Conservation (phyloP, 2,888 invertebrate species). For the Xanthorhoe designata region DNA sequence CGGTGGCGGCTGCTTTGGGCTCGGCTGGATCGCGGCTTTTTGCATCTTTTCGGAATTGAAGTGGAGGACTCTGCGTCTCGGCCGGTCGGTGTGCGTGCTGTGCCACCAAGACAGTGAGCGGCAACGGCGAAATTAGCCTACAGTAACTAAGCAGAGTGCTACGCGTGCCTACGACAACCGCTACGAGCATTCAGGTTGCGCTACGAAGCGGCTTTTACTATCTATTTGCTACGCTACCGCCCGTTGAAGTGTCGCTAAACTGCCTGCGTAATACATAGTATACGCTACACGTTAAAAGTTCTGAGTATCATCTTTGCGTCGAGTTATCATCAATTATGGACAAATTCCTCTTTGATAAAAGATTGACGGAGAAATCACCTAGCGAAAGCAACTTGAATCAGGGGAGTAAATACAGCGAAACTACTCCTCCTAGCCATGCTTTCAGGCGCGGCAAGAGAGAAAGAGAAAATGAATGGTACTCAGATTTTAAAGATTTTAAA, state of each 20-base stretch:
- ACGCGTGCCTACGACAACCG: background rate
- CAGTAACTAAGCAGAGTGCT: background rate
- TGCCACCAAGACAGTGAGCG: background rate
- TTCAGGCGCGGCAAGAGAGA: constrained; percentile 2
- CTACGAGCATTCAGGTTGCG: background rate
- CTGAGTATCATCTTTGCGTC: no score
- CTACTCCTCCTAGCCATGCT: constrained; percentile 4
- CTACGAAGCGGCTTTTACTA: background rate
- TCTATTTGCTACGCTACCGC: background rate
- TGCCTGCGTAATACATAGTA: no score
- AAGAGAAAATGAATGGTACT: constrained; percentile 6
- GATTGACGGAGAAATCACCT: background rate
- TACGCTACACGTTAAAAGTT: no score
- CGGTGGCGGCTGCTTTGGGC: no score
- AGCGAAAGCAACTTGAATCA: constrained; percentile 1
- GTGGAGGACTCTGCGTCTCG: background rate
- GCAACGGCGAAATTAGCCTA: background rate
- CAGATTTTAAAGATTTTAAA: background rate
- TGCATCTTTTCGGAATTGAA: constrained; percentile 1
- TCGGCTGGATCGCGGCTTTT: background rate
- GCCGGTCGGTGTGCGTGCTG: background rate
- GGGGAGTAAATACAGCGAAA: background rate
- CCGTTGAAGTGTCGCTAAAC: background rate
- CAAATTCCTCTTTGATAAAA: constrained; percentile 5
- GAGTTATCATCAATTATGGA: background rate